Evolutionary conservation across 2,888 invertebrate genomes (phyloP), one percentile per base, ranked within the genome.

Genomic region (Dolichomitus sp.): DNA sequence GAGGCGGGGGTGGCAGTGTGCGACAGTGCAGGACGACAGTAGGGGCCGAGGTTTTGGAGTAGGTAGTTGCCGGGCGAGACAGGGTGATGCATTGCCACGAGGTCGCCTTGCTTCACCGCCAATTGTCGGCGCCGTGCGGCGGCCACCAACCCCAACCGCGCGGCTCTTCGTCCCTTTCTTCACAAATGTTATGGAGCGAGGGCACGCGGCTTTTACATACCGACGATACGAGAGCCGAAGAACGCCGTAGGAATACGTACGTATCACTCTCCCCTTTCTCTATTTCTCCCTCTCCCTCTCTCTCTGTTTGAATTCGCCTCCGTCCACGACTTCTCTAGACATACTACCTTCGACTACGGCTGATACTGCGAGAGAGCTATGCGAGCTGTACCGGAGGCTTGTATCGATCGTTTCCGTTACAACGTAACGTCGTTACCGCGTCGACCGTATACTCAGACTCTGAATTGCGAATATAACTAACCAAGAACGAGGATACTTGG

Each of bases 11-110:
- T 42, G 61, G 77, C 52, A 80, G 79, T 72, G 72, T 85, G 80
- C 76, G 69, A 30, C 23, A 68, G 73, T 86, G 85, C 81, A 73
- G 75, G 83, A 72, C 83, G 76, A 83, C 80, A 80, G 65, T 84
- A 37, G 66, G 11, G 65, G 52, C 48, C 59, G 83, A 80, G 81
- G 83, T 84, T 83, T 81, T 81, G 75, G 85, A 87, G 87, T 87
- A 86, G 87, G 86, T 88, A 88, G 91, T 88, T 87, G 87, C 86
- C 86, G 89, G 90, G 88, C 80, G 86, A 89, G 90, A 90, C 90
- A 90, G 91, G 82, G 88, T 91, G 91, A 91, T 91, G 88, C 90
- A 91, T 91, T 87, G 89, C 89, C 87, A 88, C 87, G 88, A 88
- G 91, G 91, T 91, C 88, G 91, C 86, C 85, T 83, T 87, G 89